phyloP scores from a whole-genome alignment of 2,797 vertebrate species.

The Acrossocheilus fasciatus region DNA sequence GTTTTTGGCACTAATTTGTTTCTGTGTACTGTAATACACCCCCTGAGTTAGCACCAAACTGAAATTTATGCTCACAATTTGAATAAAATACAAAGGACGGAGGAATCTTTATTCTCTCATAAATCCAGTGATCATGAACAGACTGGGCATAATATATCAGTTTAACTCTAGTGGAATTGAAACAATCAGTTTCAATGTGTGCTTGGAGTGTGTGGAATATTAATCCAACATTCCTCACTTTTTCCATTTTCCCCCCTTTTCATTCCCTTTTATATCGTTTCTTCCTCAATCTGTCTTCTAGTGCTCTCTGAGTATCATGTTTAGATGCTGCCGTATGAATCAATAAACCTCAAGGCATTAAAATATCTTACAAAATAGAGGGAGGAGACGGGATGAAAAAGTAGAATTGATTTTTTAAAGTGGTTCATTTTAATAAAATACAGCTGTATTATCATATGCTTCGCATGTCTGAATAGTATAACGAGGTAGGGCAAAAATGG shows the following conservation, averaged over 20 bases:
- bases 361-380: conserved; percentile 23
- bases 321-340: conserved; percentile 20
- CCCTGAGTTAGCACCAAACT: conserved; percentile 26
- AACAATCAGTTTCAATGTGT: conserved; percentile 50
- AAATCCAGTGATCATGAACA: conserved; percentile 54
- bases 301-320: conserved; percentile 20
- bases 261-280: conserved; percentile 38
- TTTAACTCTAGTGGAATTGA: conserved; percentile 51
- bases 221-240: conserved; percentile 31
- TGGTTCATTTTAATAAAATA: conserved; percentile 37
- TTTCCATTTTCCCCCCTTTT: conserved; percentile 31
- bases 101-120: conserved; percentile 52
- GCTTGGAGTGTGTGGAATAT: conserved; percentile 45
- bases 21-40: conserved; percentile 44
- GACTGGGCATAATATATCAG: conserved; percentile 50
- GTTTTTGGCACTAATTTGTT: conserved; percentile 45
- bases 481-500: not conserved
- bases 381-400: conserved; percentile 12
- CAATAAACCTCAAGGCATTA: conserved; percentile 33
- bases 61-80: conserved; percentile 45
- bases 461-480: not conserved
- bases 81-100: conserved; percentile 45
- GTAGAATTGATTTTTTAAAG: conserved; percentile 39
- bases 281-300: conserved; percentile 32
- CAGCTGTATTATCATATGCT: not conserved